phyloP scores from a whole-genome alignment of 2,113 vertebrate genomes.

The Brachypodius melanocephalos region DNA sequence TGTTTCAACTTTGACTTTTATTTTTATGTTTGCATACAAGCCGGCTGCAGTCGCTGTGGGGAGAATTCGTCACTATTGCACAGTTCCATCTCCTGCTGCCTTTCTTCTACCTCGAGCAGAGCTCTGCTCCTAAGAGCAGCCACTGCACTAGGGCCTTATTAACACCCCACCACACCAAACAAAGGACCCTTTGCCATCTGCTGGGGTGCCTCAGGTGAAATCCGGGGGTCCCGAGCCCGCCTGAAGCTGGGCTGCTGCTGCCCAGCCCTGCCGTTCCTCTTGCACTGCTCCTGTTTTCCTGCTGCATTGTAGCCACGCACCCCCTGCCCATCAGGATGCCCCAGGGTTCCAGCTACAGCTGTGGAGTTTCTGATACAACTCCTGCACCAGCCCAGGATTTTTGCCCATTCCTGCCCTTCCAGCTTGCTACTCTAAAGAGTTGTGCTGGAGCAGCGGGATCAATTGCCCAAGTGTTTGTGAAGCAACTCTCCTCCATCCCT shows the following conservation, averaged over 20 bases:
- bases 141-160: neutral
- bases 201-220: neutral
- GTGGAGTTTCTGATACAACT: neutral
- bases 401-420: neutral
- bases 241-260: neutral
- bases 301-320: fast-evolving
- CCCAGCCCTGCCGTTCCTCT: fast-evolving
- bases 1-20: neutral
- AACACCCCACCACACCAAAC: too few species aligned
- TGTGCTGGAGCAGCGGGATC: too few species aligned
- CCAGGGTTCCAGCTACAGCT: neutral
- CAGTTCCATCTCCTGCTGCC: neutral
- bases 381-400: neutral
- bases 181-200: neutral
- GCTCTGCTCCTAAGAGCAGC: neutral
- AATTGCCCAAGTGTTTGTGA: neutral
- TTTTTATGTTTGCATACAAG: neutral
- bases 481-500: neutral
- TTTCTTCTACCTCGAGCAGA: fast-evolving
- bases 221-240: neutral
- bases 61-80: neutral
- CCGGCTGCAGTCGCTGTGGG: neutral
- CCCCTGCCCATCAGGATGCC: fast-evolving
- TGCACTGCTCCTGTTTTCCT: neutral
- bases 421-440: neutral